Percentiles rank a stretch among this genome's conserved stretches.
Conservation (phyloP, 2,113 vertebrate genomes). For the Electrona antarctica region DNA sequence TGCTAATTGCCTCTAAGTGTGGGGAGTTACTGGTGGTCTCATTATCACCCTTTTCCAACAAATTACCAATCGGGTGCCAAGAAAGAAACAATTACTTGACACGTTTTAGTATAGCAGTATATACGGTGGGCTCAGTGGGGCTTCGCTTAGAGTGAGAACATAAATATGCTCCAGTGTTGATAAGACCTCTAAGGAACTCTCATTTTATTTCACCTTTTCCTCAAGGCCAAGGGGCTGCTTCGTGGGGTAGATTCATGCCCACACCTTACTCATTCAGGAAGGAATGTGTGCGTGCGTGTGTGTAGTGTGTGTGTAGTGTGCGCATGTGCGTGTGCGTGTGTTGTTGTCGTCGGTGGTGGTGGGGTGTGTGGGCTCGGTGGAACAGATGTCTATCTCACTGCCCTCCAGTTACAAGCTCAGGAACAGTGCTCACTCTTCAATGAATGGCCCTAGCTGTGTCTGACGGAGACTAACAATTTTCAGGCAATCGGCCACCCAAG, state of each 20-base stretch:
- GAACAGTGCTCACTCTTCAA: slow-evolving; percentile 50
- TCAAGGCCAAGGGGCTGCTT: not conserved
- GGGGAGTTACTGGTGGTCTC: slow-evolving; percentile 63
- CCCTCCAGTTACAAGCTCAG: slow-evolving; percentile 45
- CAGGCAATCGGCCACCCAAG: slow-evolving; percentile 33
- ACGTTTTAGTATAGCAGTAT: slow-evolving; percentile 27
- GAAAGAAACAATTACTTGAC: slow-evolving; percentile 67
- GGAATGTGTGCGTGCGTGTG: not conserved
- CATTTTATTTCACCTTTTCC: slow-evolving; percentile 19
- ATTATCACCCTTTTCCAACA: slow-evolving; percentile 68
- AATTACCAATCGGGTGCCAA: slow-evolving; percentile 73
- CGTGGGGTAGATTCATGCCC: slow-evolving; percentile 11
- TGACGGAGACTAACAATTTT: slow-evolving; percentile 39
- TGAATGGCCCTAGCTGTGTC: slow-evolving; percentile 33
- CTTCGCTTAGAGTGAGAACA: slow-evolving; percentile 24
- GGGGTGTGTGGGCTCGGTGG: slow-evolving; percentile 13
- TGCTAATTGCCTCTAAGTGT: slow-evolving; percentile 75
- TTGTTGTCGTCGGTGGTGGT: not conserved
- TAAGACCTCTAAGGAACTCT: slow-evolving; percentile 6
- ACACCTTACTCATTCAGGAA: slow-evolving; percentile 32
- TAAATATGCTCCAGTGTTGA: slow-evolving; percentile 24
- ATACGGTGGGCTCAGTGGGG: not conserved
- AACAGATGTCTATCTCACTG: slow-evolving; percentile 34
- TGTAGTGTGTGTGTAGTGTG: slow-evolving; percentile 24
- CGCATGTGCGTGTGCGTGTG: slow-evolving; percentile 4